These are phyloP conservation scores for Colistium nudipinnis DNA, from an alignment of 2,113 vertebrate genomes.

Conservation along the genomic window DNA sequence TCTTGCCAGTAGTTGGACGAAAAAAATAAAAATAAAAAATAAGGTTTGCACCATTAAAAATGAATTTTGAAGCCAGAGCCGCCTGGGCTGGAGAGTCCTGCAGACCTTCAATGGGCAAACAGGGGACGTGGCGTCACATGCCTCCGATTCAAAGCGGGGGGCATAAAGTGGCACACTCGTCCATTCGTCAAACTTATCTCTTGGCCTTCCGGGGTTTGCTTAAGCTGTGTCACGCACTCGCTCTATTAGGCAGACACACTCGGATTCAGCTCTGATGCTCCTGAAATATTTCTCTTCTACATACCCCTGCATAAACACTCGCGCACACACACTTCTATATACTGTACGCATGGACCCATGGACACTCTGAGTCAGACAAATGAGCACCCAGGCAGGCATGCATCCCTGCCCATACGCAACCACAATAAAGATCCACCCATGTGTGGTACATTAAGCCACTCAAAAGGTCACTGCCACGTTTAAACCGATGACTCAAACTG, in stretches of 20 bases:
- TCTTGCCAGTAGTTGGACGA: too few species aligned
- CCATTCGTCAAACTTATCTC: constrained; percentile 45
- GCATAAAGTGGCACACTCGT: constrained; percentile 7
- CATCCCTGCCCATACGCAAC: constrained; percentile 12
- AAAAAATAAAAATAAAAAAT: neutral
- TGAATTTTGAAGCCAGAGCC: neutral
- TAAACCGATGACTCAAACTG: constrained; percentile 31
- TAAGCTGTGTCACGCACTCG: constrained; percentile 14
- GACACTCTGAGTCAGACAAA: constrained; percentile 21
- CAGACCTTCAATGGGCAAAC: constrained; percentile 36
- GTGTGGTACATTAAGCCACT: constrained; percentile 28
- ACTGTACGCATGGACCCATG: neutral
- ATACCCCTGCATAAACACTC: neutral
- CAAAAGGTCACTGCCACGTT: constrained; percentile 43
- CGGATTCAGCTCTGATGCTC: constrained; percentile 9
- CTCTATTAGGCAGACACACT: constrained; percentile 19
- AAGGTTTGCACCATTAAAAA: neutral
- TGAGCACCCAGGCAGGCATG: constrained; percentile 12
- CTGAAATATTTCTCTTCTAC: constrained; percentile 1
- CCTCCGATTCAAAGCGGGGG: constrained; percentile 24
- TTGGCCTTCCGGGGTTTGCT: constrained; percentile 31
- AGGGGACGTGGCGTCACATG: constrained; percentile 34
- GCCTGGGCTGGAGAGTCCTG: constrained; percentile 18
- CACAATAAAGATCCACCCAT: constrained; percentile 40
- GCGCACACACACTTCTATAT: neutral